These are phyloP conservation scores for Cosmorhoe ocellata DNA, from an alignment of 2,888 invertebrate genomes.

Conservation along the genomic window DNA sequence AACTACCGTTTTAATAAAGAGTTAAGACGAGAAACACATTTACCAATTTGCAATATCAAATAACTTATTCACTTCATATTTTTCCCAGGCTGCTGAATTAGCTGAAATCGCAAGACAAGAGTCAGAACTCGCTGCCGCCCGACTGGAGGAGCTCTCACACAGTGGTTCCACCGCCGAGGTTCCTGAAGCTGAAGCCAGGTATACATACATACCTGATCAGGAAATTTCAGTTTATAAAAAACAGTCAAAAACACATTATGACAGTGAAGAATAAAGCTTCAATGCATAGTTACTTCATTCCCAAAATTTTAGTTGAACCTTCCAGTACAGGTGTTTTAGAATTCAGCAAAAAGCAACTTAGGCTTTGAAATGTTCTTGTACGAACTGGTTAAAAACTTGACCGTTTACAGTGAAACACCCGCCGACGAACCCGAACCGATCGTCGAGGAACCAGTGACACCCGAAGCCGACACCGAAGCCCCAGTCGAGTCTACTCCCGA, in stretches of 20 bases:
- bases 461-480: slow-evolving; percentile 58
- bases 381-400: background rate
- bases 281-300: no score
- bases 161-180: slow-evolving; percentile 68
- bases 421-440: slow-evolving; percentile 68
- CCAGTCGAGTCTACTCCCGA: slow-evolving; percentile 40
- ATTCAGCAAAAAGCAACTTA: no score
- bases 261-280: no score
- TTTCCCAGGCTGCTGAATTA: slow-evolving; percentile 84
- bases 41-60: no score
- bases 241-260: no score
- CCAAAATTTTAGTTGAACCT: no score
- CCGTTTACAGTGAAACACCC: slow-evolving; percentile 54
- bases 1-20: no score
- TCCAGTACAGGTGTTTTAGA: no score
- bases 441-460: slow-evolving; percentile 76
- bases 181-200: slow-evolving; percentile 60
- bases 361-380: background rate
- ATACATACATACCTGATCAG: background rate
- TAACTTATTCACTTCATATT: background rate
- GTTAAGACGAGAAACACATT: no score
- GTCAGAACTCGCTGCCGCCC: slow-evolving; percentile 82
- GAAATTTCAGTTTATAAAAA: no score
- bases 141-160: slow-evolving; percentile 81
- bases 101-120: slow-evolving; percentile 84